Evolutionary conservation across 2,797 vertebrate species (phyloP).

Genomic region (Acanthopagrus latus): DNA sequence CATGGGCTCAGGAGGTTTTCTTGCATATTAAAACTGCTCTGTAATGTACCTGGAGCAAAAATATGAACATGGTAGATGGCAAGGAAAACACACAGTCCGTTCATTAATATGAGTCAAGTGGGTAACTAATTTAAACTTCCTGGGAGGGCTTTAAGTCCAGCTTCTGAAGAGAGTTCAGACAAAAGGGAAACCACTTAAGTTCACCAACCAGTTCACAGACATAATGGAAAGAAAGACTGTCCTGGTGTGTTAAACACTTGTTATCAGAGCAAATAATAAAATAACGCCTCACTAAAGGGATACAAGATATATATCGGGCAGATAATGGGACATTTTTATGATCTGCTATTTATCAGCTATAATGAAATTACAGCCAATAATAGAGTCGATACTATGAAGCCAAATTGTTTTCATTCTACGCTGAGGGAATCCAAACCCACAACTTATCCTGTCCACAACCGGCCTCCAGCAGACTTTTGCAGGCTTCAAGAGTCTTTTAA

Average conservation of each 20-base stretch:
- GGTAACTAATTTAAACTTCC: conserved; percentile 11
- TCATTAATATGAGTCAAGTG: neutral
- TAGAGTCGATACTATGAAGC: too few relatives aligned
- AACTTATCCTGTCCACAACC: too few relatives aligned
- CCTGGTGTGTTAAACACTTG: neutral
- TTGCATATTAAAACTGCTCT: conserved; percentile 51
- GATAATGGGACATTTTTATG: too few relatives aligned
- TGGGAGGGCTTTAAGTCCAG: conserved; percentile 11
- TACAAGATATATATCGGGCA: too few relatives aligned
- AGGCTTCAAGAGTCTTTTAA: too few relatives aligned
- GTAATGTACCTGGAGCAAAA: conserved; percentile 40
- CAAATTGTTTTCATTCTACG: too few relatives aligned
- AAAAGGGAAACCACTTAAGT: neutral
- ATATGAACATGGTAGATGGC: conserved; percentile 10
- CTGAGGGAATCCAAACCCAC: too few relatives aligned
- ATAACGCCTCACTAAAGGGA: neutral
- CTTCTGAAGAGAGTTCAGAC: neutral
- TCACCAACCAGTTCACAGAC: neutral
- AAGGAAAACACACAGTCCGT: neutral
- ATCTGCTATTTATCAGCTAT: too few relatives aligned
- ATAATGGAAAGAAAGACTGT: neutral
- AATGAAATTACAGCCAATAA: too few relatives aligned
- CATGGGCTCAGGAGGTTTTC: conserved; percentile 45
- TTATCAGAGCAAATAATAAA: neutral
- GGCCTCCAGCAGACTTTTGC: too few relatives aligned